A percentile compares a stretch with the other conserved stretches of the same genome.
Conservation (phyloP, 1,140 invertebrate genomes). For the Asobara japonica region DNA sequence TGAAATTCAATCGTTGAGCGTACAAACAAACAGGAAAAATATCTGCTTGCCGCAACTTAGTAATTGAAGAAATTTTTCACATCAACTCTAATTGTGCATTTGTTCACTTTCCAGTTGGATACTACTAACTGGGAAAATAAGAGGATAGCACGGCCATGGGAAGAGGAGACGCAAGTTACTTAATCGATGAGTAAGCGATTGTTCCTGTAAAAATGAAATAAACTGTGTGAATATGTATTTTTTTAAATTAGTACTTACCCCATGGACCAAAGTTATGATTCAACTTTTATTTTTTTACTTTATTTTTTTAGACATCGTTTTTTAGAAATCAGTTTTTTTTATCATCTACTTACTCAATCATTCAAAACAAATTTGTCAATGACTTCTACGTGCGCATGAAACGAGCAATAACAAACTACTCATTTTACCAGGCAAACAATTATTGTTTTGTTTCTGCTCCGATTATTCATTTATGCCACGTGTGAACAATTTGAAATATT, state of each 20-base stretch:
- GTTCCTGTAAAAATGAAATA: not conserved
- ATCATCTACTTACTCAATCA: no score
- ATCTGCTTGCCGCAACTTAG: not conserved
- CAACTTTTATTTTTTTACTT: no score
- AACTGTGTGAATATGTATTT: not conserved
- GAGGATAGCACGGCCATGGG: slow-evolving; percentile 83
- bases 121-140: slow-evolving; percentile 85
- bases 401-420: not conserved
- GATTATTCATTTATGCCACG: no score
- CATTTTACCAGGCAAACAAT: not conserved
- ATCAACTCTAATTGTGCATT: not conserved
- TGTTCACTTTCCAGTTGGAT: slow-evolving; percentile 65
- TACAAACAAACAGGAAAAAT: no score
- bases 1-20: not conserved
- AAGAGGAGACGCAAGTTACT: slow-evolving; percentile 60
- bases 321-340: no score
- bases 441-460: not conserved
- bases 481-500: not conserved
- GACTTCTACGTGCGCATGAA: no score
- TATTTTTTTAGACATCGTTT: no score
- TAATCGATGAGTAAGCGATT: not conserved
- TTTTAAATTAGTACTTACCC: no score
- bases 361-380: not conserved
- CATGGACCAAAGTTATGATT: no score
- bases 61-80: not conserved